Evolutionary conservation across 2,113 vertebrate species (phyloP).

Genomic region (Pungitius pungitius): DNA sequence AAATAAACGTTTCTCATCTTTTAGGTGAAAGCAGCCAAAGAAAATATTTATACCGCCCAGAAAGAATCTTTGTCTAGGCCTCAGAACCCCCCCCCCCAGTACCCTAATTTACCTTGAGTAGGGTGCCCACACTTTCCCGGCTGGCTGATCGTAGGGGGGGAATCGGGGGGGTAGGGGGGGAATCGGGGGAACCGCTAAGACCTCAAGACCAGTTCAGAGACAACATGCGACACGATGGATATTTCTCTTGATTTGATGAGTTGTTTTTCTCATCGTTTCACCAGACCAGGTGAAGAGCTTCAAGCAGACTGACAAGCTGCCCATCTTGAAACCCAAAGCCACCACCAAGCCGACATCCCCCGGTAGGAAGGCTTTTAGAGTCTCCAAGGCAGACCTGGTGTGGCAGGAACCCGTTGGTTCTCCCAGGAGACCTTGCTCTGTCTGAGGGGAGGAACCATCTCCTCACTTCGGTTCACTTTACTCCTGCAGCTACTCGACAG

Average conservation of each 20-base stretch:
- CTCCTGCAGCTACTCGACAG: conserved; percentile 39
- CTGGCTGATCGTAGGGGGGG: no score
- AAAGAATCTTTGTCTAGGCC: no score
- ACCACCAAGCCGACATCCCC: conserved; percentile 72
- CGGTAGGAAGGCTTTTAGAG: conserved; percentile 38
- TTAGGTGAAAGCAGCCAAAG: conserved; percentile 69
- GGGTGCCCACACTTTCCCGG: no score
- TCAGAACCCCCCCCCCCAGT: no score
- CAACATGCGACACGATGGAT: neutral
- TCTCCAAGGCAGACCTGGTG: neutral
- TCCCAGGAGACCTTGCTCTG: no score
- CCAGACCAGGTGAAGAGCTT: conserved; percentile 64
- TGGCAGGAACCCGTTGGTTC: no score
- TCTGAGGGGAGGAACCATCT: neutral
- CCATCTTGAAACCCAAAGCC: conserved; percentile 59
- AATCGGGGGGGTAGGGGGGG: no score
- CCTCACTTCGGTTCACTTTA: neutral
- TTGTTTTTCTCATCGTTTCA: neutral
- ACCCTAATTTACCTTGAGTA: no score
- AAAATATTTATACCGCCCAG: no score
- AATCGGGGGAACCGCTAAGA: no score
- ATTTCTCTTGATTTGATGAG: no score
- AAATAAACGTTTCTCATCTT: conserved; percentile 72
- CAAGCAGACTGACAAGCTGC: conserved; percentile 59
- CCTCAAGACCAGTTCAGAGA: neutral